Conservation (phyloP, 2,888 invertebrate species). For the Caenorhabditis plicata region DNA sequence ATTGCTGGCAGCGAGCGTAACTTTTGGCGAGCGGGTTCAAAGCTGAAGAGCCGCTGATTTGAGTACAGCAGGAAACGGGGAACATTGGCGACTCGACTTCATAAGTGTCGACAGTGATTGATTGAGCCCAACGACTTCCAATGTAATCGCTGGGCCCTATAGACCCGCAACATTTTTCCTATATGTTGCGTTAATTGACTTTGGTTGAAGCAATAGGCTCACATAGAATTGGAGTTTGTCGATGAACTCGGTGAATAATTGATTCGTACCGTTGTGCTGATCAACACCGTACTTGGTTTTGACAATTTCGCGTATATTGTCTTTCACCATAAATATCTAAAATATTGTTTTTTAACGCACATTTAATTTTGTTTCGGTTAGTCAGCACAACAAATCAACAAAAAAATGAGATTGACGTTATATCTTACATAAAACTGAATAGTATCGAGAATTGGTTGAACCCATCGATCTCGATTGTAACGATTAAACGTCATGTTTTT, state of each 20-base stretch:
- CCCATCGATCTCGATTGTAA: constrained; percentile 64
- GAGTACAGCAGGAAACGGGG: constrained; percentile 53
- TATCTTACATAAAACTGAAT: constrained; percentile 64
- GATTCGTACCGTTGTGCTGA: constrained; percentile 34
- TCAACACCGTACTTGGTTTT: constrained; percentile 50
- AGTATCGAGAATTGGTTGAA: constrained; percentile 62
- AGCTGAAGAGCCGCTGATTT: constrained; percentile 47
- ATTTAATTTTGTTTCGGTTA: background rate
- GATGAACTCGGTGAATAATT: constrained; percentile 43
- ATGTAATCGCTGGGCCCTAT: constrained; percentile 31
- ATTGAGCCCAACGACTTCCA: constrained; percentile 35
- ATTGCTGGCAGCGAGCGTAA: constrained; percentile 51
- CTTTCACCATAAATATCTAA: constrained; percentile 25
- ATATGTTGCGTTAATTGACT: background rate
- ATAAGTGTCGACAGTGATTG: constrained; percentile 10
- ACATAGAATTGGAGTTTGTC: constrained; percentile 57
- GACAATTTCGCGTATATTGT: constrained; percentile 39
- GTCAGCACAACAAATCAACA: background rate
- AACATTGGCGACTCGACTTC: constrained; percentile 36
- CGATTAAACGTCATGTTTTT: constrained; percentile 56
- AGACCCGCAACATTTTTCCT: constrained; percentile 43
- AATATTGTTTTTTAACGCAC: background rate
- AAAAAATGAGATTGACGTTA: background rate
- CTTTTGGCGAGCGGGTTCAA: constrained; percentile 50
- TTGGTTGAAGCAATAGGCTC: constrained; percentile 10